Base-by-base conservation (phyloP, 2,797 vertebrate genomes). In the Lepus townsendii region DNA sequence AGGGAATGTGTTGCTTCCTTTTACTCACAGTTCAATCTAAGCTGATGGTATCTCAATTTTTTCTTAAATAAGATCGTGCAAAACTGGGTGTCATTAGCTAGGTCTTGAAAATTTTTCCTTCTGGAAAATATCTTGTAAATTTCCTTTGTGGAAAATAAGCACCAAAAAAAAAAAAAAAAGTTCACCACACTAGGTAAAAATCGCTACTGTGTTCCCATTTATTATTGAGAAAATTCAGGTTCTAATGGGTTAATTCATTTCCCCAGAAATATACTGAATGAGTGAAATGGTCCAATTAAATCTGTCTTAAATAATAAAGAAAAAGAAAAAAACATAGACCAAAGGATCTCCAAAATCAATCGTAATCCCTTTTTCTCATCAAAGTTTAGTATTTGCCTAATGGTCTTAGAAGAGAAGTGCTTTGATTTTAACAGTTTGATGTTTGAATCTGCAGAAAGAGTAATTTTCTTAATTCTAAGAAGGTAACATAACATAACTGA, bases 111-210 rank as follows among this genome's bases (percentile, higher is more conserved):
- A 30, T 52, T 65, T 68, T 82, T 92, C 4, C 20, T 68, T 85
- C 57, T 85, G 9, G 32, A 24, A 93, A 86, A 73, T 73, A 62
- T 68, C n/a, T 38, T 69, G 16, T 13, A 92, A 95, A 65, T 38
- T 80, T 24, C 13, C 0, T 63, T 60, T 82, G 26, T 69, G n/a
- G 24, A 93, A 91, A 94, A 82, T 90, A 93, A 94, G n/a, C n/a
- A 65, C 30, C 3, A 35, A 35, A 85, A 62, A 65, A 83, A 71
- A 35, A n/a, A n/a, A 50, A 62, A 76, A 88, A 93, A 89, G 32
- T 73, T 7, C 22, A n/a, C 19, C 60, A 65, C 76, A 93, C 19
- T 57, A 69, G 85, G 89, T 47, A n/a, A 69, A 78, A 84, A 30
- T 69, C 4, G 30, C 62, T 35, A 38, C 63, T 47, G 26, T 57